These are phyloP conservation scores for Microtus ochrogaster DNA, from an alignment of 2,113 vertebrate genomes.

Conservation along the genomic window DNA sequence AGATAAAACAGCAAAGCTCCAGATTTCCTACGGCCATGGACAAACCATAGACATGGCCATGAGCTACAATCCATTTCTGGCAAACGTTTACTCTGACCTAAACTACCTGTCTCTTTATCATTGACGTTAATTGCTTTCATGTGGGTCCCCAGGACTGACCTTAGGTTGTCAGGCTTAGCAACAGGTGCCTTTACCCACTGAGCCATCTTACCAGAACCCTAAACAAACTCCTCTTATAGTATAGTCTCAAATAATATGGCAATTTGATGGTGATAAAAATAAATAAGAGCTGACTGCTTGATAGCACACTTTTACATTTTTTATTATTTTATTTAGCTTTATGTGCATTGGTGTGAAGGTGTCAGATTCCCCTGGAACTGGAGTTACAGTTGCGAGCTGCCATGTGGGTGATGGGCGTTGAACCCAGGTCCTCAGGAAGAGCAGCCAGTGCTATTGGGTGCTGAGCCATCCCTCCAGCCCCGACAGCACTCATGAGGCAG, in stretches of 20 bases:
- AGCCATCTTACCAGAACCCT: not conserved
- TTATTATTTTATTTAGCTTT: no score
- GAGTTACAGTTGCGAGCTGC: no score
- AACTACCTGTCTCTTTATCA: not conserved
- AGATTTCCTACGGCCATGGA: constrained; percentile 18
- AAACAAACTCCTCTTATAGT: not conserved
- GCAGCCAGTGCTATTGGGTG: no score
- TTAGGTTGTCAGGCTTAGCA: not conserved
- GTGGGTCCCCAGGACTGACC: not conserved
- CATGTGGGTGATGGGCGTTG: no score
- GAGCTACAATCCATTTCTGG: not conserved
- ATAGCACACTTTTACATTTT: no score
- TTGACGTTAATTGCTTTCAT: not conserved
- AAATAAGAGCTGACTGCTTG: not conserved
- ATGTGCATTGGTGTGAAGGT: no score
- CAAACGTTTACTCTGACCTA: constrained; percentile 10
- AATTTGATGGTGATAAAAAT: not conserved
- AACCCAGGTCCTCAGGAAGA: no score
- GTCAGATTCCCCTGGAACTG: no score
- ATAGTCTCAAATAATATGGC: not conserved
- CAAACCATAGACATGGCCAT: not conserved
- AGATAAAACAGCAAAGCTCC: no score
- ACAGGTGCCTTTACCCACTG: not conserved
- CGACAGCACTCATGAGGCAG: no score
- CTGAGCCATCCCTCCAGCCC: no score